Base-by-base conservation (phyloP, 1,140 invertebrate genomes). In the Varroa destructor region DNA sequence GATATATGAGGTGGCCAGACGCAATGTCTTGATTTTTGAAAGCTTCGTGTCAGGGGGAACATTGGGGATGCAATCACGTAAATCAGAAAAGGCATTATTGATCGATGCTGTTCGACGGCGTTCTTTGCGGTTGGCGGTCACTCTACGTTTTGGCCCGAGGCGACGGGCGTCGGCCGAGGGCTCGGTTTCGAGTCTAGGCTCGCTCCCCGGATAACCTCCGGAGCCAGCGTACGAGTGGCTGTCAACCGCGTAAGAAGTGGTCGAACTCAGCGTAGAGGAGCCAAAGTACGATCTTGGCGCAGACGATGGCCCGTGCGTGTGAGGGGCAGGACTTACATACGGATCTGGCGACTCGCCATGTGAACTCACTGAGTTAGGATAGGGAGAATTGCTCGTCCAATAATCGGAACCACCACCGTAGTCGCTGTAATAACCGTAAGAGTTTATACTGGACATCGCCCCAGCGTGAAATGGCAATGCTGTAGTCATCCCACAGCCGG, bases 41-140 rank as follows among this genome's bases (percentile, higher is more conserved):
- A 95, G 79, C 81, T 97, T 97, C 0, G 93, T 97, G 78, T 97
- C 93, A 0, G 89, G 86, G 0, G 93, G 93, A 5, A 97, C 92
- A 77, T 96, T 95, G 0, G 94, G 94, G 76, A 97, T 97, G 78
- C 91, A 90, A 72, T 93, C 91, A 1, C 93, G 80, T 0, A 97
- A 82, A 77, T 91, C 88, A 0, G 90, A 87, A 77, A 96, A 97
- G 0, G 93, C 93, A 73, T 88, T 92, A 81, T 97, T 97, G 74
- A 97, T 95, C 74, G 89, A 93, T 79, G 91, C 88, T 0, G 93
- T 97, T 72, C 85, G 77, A 76, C 92, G 81, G 56, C 93, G 80
- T 79, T 97, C 93, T 79, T 97, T 97, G 80, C 92, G 93, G 79
- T 97, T 97, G 43, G 92, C 89, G 2, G 74, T 76, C 40, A 71